These are phyloP conservation scores for Oscheius sp. DNA, from an alignment of 2,888 invertebrate species.

Conservation along the genomic window DNA sequence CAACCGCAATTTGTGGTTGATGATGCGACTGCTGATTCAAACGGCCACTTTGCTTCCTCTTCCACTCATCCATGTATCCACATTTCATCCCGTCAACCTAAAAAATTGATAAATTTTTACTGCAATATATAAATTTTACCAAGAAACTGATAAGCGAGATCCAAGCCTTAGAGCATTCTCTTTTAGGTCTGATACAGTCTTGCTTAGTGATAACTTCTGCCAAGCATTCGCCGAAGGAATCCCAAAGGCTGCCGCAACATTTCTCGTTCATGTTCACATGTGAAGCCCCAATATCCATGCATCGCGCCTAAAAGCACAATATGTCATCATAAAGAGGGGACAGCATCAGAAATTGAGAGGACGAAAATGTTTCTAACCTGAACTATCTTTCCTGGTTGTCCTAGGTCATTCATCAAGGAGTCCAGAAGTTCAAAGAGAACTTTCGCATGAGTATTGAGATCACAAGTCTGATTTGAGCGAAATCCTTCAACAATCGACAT, in stretches of 20 bases:
- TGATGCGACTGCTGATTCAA: background rate
- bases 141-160: constrained; percentile 62
- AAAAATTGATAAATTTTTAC: background rate
- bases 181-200: constrained; percentile 65
- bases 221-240: constrained; percentile 64
- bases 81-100: constrained; percentile 63
- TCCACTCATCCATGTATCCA: constrained; percentile 62
- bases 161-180: constrained; percentile 67
- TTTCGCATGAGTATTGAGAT: constrained; percentile 31
- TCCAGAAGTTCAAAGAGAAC: constrained; percentile 62
- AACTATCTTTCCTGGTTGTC: constrained; percentile 58
- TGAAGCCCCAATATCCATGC: constrained; percentile 61
- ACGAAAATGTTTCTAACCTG: constrained; percentile 35
- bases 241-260: constrained; percentile 60
- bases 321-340: background rate
- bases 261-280: constrained; percentile 62
- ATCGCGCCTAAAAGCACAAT: constrained; percentile 45
- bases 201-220: constrained; percentile 65
- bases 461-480: constrained; percentile 39
- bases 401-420: constrained; percentile 57
- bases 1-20: background rate
- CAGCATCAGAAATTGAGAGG: background rate
- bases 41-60: constrained; percentile 42
- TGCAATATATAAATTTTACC: constrained; percentile 33
- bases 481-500: constrained; percentile 68